Evolutionary conservation across 2,888 invertebrate species (phyloP), one percentile per base, ranked within the genome.

Genomic region (Sminthurinus aureus): DNA sequence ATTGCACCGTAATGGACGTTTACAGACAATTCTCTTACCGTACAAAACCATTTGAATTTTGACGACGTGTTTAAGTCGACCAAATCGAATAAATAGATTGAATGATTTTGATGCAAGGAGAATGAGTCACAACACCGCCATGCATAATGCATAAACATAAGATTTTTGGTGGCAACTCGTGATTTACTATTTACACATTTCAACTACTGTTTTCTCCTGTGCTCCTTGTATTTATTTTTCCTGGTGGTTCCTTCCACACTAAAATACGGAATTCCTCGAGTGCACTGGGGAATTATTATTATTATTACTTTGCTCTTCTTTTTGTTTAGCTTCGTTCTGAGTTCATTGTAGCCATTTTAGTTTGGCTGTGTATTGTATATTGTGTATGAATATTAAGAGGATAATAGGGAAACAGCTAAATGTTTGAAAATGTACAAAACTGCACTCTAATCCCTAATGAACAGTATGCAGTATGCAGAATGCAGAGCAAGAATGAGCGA

Each of bases 81-180:
- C 73, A n/a, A 38, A 38, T 38, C 1, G 38, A 38, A 38, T 6
- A 1, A 38, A 38, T 38, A 38, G 38, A 38, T 38, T 38, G 38
- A 82, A 81, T 82, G 82, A 82, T 81, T 79, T 84, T 82, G 81
- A 79, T 82, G 81, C 79, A 79, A 79, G 75, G 69, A 13, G 22
- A 71, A 82, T 82, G 84, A 84, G 79, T 84, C 84, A 84, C 69
- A 79, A 77, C 84, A 81, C 78, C 84, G 81, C 84, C 84, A 81
- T 84, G 84, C 84, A 84, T 84, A 84, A 81, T 84, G 84, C 84
- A 84, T 84, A 84, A 84, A 84, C 78, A 79, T 78, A 84, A 81
- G 78, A 81, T 74, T 81, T 81, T 81, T 73, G 74, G 74, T 81
- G 81, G 81, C 81, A 74, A 81, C 74, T 81, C 38, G 3, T 74